phyloP scores from a whole-genome alignment of 2,797 vertebrate species.

The Phoebastria nigripes region DNA sequence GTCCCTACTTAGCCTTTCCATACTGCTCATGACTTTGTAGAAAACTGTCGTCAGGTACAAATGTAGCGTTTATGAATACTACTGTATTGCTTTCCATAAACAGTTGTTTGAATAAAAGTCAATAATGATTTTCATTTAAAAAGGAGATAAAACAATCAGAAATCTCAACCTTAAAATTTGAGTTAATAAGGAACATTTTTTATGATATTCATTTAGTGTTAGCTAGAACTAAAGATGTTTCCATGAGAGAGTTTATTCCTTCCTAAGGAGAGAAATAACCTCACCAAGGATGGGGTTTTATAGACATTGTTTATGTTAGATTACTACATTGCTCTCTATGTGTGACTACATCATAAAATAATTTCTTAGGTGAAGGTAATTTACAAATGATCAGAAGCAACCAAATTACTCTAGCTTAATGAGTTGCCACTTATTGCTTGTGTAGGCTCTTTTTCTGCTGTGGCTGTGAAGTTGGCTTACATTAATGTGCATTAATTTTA shows the following conservation, averaged over 20 bases:
- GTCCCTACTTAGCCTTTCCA: background rate
- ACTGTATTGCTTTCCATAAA: background rate
- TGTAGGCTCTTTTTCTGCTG: conserved; percentile 52
- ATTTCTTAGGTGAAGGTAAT: conserved; percentile 27
- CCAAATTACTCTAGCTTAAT: conserved; percentile 47
- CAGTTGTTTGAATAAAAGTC: background rate
- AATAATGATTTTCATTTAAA: background rate
- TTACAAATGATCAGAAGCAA: conserved; percentile 46
- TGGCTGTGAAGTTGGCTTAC: background rate
- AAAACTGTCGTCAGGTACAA: background rate
- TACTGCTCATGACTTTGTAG: background rate
- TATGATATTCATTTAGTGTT: background rate
- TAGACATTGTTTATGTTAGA: conserved; percentile 7
- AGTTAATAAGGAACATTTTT: background rate
- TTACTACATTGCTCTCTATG: background rate
- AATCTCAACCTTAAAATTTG: background rate
- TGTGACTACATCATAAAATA: conserved; percentile 40
- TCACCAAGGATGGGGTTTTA: background rate
- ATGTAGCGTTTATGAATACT: background rate
- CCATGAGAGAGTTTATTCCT: background rate
- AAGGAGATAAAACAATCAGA: background rate
- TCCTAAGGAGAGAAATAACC: background rate
- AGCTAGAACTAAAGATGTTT: background rate
- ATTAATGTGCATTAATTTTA: conserved; percentile 20
- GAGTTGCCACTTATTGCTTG: conserved; percentile 43